These are phyloP conservation scores for Bryconaethiops microstoma DNA, from an alignment of 2,797 vertebrate genomes.

Conservation along the genomic window DNA sequence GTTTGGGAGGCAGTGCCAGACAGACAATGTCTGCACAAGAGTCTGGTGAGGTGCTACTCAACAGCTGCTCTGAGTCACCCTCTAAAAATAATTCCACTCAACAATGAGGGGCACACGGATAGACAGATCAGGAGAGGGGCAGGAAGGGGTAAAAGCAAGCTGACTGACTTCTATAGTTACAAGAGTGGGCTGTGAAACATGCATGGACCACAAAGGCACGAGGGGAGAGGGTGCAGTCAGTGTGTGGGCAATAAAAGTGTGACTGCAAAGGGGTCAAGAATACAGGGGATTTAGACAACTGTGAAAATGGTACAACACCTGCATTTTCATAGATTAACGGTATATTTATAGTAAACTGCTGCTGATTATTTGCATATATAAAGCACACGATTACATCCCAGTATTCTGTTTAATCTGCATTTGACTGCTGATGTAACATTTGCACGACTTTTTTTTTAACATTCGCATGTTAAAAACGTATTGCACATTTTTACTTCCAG, in stretches of 20 bases:
- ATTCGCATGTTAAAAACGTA: no score
- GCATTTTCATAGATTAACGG: no score
- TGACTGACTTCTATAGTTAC: slow-evolving; percentile 12
- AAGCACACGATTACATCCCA: no score
- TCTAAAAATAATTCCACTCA: slow-evolving; percentile 60
- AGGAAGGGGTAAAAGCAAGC: slow-evolving; percentile 2
- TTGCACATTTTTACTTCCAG: no score
- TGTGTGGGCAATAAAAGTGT: slow-evolving; percentile 1
- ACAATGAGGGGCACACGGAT: slow-evolving; percentile 13
- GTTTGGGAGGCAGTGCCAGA: slow-evolving; percentile 38
- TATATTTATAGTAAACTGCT: no score
- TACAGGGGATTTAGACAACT: background rate
- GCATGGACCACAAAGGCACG: background rate
- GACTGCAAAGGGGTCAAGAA: slow-evolving; percentile 16
- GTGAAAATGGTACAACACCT: slow-evolving; percentile 11
- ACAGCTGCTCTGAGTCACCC: slow-evolving; percentile 64
- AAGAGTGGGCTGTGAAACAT: slow-evolving; percentile 5
- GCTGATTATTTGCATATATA: no score
- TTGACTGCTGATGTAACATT: no score
- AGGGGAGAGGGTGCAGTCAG: background rate
- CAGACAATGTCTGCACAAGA: slow-evolving; percentile 53
- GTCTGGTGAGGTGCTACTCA: slow-evolving; percentile 52
- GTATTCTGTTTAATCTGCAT: background rate
- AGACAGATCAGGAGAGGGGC: slow-evolving; percentile 1
- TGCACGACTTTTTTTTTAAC: no score